These are phyloP conservation scores for Mobula hypostoma DNA, from an alignment of 2,113 vertebrate species.

Conservation along the genomic window DNA sequence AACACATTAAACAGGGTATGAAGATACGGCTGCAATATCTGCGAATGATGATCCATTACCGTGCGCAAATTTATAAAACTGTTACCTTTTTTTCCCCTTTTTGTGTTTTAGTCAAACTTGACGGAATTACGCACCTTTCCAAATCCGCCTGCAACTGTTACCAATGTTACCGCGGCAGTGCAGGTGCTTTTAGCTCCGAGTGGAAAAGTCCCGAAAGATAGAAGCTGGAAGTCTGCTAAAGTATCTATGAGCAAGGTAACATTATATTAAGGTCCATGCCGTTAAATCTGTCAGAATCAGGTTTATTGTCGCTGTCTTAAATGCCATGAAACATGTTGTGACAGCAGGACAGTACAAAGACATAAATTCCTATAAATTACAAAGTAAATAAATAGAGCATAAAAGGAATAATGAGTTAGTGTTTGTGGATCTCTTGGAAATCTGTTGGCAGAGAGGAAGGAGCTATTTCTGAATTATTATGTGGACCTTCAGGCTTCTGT, in stretches of 20 bases:
- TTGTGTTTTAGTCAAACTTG: constrained; percentile 55
- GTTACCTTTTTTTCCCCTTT: not conserved
- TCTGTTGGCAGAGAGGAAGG: too few species aligned
- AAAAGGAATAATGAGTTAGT: too few species aligned
- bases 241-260: constrained; percentile 60
- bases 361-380: too few species aligned
- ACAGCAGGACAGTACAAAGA: too few species aligned
- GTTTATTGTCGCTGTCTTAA: too few species aligned
- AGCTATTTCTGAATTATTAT: too few species aligned
- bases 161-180: constrained; percentile 52
- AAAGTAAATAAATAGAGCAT: too few species aligned
- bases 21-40: not conserved
- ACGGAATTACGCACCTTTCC: constrained; percentile 62
- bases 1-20: constrained; percentile 57
- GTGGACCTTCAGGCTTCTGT: too few species aligned
- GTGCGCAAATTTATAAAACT: not conserved
- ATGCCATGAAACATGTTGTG: too few species aligned
- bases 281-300: not conserved
- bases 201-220: constrained; percentile 58
- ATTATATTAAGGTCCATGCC: constrained; percentile 1
- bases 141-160: constrained; percentile 55
- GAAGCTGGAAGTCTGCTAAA: constrained; percentile 65
- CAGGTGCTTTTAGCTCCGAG: constrained; percentile 54
- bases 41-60: not conserved
- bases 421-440: too few species aligned